phyloP scores from a whole-genome alignment of 1,140 invertebrate species.

The Coenobita brevimanus region DNA sequence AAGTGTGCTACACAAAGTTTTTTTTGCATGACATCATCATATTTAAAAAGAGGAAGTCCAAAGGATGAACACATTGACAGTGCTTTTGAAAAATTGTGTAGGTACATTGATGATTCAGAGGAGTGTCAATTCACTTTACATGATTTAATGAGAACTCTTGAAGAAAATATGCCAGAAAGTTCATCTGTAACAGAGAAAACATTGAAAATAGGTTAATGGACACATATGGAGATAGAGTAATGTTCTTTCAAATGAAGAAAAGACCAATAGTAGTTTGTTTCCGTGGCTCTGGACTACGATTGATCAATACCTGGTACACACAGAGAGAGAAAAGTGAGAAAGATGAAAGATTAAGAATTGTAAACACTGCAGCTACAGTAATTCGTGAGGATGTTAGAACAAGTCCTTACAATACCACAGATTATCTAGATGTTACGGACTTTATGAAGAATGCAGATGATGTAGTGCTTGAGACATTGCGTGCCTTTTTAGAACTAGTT shows the following conservation, averaged over 20 bases:
- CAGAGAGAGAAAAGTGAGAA: neutral
- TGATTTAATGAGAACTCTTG: no score
- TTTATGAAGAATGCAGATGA: conserved; percentile 17
- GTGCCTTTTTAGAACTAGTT: conserved; percentile 11
- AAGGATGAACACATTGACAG: no score
- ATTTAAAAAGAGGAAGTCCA: no score
- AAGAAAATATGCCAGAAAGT: no score
- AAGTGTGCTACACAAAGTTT: no score
- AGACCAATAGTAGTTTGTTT: neutral
- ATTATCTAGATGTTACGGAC: conserved; percentile 11
- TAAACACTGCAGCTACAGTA: neutral
- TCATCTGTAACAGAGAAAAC: no score
- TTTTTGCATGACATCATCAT: neutral
- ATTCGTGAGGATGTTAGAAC: conserved; percentile 2
- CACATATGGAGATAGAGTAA: no score
- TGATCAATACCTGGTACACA: conserved; percentile 22
- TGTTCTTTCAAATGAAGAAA: no score
- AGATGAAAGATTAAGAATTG: neutral
- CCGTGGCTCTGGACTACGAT: conserved; percentile 28
- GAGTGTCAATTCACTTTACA: no score
- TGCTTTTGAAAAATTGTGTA: no score
- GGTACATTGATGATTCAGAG: no score
- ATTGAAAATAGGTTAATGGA: no score
- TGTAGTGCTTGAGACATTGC: conserved; percentile 23
- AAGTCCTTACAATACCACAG: conserved; percentile 18